Conservation (phyloP, 2,797 vertebrate genomes). For the Coendou prehensilis region DNA sequence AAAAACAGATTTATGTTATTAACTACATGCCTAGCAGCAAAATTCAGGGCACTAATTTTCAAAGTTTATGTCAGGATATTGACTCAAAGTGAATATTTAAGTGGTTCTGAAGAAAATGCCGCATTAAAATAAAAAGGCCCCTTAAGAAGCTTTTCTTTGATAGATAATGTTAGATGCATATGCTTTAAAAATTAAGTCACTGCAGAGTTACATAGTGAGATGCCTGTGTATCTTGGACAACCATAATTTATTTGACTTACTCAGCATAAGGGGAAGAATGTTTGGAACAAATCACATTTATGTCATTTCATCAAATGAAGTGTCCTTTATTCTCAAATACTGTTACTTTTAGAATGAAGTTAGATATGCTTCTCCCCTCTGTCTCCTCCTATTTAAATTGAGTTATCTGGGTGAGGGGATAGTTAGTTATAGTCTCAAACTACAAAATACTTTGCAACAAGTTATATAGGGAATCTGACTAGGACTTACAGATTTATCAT, state of each 20-base stretch:
- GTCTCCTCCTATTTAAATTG: neutral
- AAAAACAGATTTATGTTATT: constrained; percentile 82
- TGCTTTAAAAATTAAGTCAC: constrained; percentile 71
- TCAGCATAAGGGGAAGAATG: neutral
- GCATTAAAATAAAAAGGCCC: neutral
- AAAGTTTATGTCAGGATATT: constrained; percentile 74
- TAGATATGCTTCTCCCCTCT: neutral
- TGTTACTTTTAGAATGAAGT: neutral
- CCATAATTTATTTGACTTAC: constrained; percentile 12
- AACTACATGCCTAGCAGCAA: constrained; percentile 75
- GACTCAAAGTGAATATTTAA: constrained; percentile 83
- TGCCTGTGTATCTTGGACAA: neutral
- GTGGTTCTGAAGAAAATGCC: constrained; percentile 60
- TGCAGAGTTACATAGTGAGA: neutral
- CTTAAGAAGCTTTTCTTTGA: constrained; percentile 31
- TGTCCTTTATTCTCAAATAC: neutral
- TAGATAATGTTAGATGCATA: constrained; percentile 43
- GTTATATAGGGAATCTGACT: neutral
- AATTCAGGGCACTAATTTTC: constrained; percentile 82
- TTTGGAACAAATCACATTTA: neutral
- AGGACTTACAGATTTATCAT: neutral
- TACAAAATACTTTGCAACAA: neutral
- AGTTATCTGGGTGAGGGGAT: neutral
- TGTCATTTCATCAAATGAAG: constrained; percentile 11
- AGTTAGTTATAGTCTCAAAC: neutral